A percentile compares a stretch with the other conserved stretches of the same genome.
These are phyloP conservation scores for Trichopoda pennipes DNA, from an alignment of 2,888 invertebrate genomes.

Conservation along the genomic window DNA sequence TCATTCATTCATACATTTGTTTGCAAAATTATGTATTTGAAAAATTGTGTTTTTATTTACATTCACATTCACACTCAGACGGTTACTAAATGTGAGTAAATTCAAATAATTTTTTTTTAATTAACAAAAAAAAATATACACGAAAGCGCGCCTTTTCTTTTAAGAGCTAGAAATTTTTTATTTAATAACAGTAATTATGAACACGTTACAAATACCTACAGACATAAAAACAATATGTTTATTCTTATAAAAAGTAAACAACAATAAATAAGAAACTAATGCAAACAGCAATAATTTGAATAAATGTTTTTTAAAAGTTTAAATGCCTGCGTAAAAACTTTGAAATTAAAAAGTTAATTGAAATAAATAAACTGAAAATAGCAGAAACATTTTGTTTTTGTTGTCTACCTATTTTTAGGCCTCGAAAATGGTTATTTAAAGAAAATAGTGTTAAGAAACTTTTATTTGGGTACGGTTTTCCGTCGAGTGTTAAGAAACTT, in stretches of 20 bases:
- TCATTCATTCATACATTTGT: slow-evolving; percentile 33
- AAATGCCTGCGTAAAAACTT: too few species aligned
- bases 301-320: too few species aligned
- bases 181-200: slow-evolving; percentile 64
- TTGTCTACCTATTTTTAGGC: too few species aligned
- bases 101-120: slow-evolving; percentile 1
- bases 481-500: too few species aligned
- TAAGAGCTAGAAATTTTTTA: slow-evolving; percentile 39
- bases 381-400: too few species aligned
- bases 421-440: too few species aligned
- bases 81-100: not conserved
- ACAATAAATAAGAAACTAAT: not conserved
- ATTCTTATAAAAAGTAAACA: not conserved
- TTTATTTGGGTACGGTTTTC: too few species aligned
- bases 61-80: slow-evolving; percentile 1
- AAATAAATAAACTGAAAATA: too few species aligned
- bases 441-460: too few species aligned
- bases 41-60: slow-evolving; percentile 16
- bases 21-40: slow-evolving; percentile 27
- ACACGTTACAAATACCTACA: slow-evolving; percentile 50
- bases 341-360: too few species aligned
- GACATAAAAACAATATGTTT: not conserved
- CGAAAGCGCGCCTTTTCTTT: slow-evolving; percentile 62
- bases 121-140: not conserved
- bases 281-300: too few species aligned